phyloP scores from a whole-genome alignment of 2,888 invertebrate genomes.

The Cephus rjabovi region DNA sequence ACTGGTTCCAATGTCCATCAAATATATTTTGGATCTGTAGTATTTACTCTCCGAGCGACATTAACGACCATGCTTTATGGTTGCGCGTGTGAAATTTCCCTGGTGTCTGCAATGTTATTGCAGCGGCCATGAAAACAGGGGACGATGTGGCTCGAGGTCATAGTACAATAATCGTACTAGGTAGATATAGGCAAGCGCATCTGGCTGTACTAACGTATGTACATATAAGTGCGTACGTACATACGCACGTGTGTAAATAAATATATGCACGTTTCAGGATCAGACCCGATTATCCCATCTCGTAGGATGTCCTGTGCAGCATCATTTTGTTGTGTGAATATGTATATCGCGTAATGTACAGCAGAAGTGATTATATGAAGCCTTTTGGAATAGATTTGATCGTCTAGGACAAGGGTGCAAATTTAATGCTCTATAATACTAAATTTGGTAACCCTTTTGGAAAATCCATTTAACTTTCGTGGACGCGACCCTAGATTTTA shows the following conservation, averaged over 20 bases:
- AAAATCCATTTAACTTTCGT: neutral
- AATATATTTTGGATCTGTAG: neutral
- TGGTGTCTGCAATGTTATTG: constrained; percentile 15
- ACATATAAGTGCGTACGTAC: neutral
- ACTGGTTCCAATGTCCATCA: neutral
- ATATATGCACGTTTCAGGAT: neutral
- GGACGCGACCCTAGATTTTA: neutral
- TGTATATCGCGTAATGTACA: neutral
- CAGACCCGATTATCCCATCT: neutral
- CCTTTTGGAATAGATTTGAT: neutral
- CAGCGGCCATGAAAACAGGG: constrained; percentile 12
- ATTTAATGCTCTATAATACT: neutral
- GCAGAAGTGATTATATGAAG: neutral
- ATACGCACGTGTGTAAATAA: constrained; percentile 1
- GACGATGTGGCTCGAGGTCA: neutral
- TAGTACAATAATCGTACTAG: constrained; percentile 6
- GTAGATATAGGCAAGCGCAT: constrained; percentile 5
- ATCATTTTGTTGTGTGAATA: neutral
- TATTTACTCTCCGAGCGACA: neutral
- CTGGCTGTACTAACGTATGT: neutral
- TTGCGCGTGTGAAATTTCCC: neutral
- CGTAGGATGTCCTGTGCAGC: neutral
- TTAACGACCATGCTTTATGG: neutral
- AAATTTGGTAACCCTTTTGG: neutral
- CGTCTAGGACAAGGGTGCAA: neutral